Evolutionary conservation across 2,888 invertebrate species (phyloP).

Genomic region (Abscondita cerata): DNA sequence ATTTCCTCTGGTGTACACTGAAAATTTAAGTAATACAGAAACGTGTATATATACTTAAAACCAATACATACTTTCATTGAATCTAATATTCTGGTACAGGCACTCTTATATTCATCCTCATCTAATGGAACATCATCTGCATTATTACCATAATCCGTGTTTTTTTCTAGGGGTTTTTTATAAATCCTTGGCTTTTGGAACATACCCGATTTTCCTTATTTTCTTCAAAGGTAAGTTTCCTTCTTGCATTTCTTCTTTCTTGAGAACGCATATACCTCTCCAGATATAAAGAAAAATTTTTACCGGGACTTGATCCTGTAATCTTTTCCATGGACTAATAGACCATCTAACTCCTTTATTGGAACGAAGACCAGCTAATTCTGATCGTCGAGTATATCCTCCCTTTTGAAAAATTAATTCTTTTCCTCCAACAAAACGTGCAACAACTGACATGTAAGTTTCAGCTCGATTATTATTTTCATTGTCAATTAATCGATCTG

Average conservation of each 20-base stretch:
- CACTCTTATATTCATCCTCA: background rate
- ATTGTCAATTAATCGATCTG: constrained; percentile 40
- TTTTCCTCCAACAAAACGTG: constrained; percentile 50
- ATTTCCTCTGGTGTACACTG: too few relatives aligned
- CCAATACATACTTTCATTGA: background rate
- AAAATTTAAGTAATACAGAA: background rate
- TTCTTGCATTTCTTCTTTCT: background rate
- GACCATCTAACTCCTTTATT: constrained; percentile 32
- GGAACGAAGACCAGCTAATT: constrained; percentile 47
- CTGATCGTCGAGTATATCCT: constrained; percentile 47
- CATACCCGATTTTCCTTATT: too few relatives aligned
- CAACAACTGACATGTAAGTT: constrained; percentile 45
- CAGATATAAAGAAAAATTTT: background rate
- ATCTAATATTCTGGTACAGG: background rate
- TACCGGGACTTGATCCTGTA: constrained; percentile 1
- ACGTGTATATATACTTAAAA: background rate
- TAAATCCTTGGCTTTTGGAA: background rate
- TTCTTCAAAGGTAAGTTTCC: background rate
- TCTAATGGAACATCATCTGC: constrained; percentile 4
- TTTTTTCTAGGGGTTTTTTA: background rate
- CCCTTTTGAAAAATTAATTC: constrained; percentile 44
- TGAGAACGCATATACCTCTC: background rate
- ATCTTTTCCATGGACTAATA: background rate
- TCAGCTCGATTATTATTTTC: constrained; percentile 47
- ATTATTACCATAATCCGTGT: background rate